These are phyloP conservation scores for Platypus cylindrus DNA, from an alignment of 2,888 invertebrate genomes.

Conservation along the genomic window DNA sequence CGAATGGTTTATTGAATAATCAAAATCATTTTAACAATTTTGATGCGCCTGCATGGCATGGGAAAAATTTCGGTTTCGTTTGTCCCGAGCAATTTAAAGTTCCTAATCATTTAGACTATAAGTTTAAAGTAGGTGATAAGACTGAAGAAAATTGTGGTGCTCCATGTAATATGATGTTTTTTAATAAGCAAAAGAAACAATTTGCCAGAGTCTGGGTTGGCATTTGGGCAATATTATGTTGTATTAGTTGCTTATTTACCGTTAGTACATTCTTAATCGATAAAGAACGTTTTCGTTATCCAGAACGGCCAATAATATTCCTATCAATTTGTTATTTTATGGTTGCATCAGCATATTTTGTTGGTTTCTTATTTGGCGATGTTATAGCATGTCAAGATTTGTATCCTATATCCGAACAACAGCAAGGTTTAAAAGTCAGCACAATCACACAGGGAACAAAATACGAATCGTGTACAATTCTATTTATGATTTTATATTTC, in stretches of 20 bases:
- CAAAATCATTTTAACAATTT: constrained; percentile 17
- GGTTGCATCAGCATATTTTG: constrained; percentile 85
- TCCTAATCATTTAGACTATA: constrained; percentile 68
- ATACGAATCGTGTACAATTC: constrained; percentile 75
- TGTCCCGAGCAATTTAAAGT: constrained; percentile 81
- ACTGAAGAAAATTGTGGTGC: constrained; percentile 67
- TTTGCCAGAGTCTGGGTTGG: constrained; percentile 88
- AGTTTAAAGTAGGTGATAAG: constrained; percentile 69
- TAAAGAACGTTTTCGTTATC: constrained; percentile 83
- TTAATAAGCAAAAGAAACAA: constrained; percentile 64
- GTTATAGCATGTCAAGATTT: constrained; percentile 74
- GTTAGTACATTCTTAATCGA: constrained; percentile 89
- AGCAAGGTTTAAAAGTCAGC: constrained; percentile 62
- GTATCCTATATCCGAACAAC: constrained; percentile 58
- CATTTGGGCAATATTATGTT: constrained; percentile 82
- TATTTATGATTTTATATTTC: constrained; percentile 93
- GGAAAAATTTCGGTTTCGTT: constrained; percentile 68
- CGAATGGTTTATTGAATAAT: constrained; percentile 11
- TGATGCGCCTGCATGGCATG: constrained; percentile 20
- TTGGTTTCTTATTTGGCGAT: constrained; percentile 73
- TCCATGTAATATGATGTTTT: constrained; percentile 89
- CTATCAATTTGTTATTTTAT: constrained; percentile 91
- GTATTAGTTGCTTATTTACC: constrained; percentile 83
- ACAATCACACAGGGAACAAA: constrained; percentile 81
- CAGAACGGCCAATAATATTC: constrained; percentile 95